Conservation (phyloP, 2,888 invertebrate species). For the Venusia cambrica region DNA sequence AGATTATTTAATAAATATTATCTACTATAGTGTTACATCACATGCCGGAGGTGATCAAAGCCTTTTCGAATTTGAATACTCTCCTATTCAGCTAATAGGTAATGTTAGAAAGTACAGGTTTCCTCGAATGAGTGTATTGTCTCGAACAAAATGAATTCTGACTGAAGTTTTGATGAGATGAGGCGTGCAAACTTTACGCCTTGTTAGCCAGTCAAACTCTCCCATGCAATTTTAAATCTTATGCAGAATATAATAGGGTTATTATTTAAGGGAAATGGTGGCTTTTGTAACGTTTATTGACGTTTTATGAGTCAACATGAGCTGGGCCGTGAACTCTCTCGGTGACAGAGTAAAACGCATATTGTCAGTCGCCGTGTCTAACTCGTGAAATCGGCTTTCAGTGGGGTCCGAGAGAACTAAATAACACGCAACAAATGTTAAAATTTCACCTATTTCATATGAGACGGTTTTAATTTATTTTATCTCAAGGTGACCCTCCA, state of each 20-base stretch:
- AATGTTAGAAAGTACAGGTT: conserved; percentile 61
- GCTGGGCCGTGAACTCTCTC: conserved; percentile 59
- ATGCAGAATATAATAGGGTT: conserved; percentile 9
- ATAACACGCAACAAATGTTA: conserved; percentile 18
- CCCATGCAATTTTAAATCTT: conserved; percentile 21
- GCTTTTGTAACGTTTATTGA: conserved; percentile 48
- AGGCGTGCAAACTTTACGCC: conserved; percentile 51
- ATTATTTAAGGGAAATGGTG: conserved; percentile 19
- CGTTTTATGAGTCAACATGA: conserved; percentile 63
- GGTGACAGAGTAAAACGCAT: conserved; percentile 65
- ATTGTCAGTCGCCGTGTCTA: conserved; percentile 77
- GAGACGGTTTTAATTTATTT: no score
- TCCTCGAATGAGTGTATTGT: conserved; percentile 51
- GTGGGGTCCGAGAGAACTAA: conserved; percentile 49
- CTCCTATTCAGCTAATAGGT: conserved; percentile 41
- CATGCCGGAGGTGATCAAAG: conserved; percentile 20
- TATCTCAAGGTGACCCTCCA: no score
- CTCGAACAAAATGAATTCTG: conserved; percentile 54
- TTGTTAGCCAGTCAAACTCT: conserved; percentile 37
- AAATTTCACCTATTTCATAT: conserved; percentile 9
- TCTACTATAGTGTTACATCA: conserved; percentile 14
- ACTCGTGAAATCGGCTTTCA: conserved; percentile 71
- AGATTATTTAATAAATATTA: no score
- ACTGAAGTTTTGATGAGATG: conserved; percentile 56
- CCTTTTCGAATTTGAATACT: conserved; percentile 24